phyloP scores from a whole-genome alignment of 2,113 vertebrate species.

The Cebidichthys violaceus region DNA sequence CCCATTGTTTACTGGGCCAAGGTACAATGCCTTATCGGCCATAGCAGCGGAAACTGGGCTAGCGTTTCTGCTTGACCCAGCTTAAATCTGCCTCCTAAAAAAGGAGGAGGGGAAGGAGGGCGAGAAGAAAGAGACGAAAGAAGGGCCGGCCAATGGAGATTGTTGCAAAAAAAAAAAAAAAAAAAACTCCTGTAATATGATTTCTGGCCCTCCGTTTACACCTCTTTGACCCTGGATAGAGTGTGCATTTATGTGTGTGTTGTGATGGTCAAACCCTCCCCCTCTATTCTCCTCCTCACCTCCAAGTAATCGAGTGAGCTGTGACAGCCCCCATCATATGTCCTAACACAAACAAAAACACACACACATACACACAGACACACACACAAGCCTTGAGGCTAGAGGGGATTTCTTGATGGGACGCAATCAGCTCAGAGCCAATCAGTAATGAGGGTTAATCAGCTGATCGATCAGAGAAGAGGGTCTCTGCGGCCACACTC shows the following conservation, averaged over 20 bases:
- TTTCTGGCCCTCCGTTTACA: constrained; percentile 59
- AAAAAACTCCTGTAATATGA: constrained; percentile 40
- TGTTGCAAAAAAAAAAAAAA: constrained; percentile 30
- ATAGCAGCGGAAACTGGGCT: constrained; percentile 83
- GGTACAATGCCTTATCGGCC: constrained; percentile 84
- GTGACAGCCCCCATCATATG: constrained; percentile 70
- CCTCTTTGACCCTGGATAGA: constrained; percentile 65
- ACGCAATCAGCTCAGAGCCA: constrained; percentile 89
- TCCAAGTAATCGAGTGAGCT: constrained; percentile 82
- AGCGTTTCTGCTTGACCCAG: constrained; percentile 83
- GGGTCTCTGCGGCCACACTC: constrained; percentile 47
- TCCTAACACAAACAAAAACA: constrained; percentile 41
- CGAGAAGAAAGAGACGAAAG: constrained; percentile 19
- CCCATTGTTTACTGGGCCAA: constrained; percentile 85
- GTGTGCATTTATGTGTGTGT: constrained; percentile 35
- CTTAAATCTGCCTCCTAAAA: constrained; percentile 77
- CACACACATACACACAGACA: constrained; percentile 39
- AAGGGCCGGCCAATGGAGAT: constrained; percentile 51
- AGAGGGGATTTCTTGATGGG: constrained; percentile 88
- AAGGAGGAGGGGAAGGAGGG: constrained; percentile 63
- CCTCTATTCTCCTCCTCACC: constrained; percentile 65
- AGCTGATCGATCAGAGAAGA: constrained; percentile 88
- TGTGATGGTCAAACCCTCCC: constrained; percentile 56
- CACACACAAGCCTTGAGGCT: constrained; percentile 78
- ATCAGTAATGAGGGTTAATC: constrained; percentile 93